Base-by-base conservation (phyloP, 2,888 invertebrate species). In the Cerastoderma edule region DNA sequence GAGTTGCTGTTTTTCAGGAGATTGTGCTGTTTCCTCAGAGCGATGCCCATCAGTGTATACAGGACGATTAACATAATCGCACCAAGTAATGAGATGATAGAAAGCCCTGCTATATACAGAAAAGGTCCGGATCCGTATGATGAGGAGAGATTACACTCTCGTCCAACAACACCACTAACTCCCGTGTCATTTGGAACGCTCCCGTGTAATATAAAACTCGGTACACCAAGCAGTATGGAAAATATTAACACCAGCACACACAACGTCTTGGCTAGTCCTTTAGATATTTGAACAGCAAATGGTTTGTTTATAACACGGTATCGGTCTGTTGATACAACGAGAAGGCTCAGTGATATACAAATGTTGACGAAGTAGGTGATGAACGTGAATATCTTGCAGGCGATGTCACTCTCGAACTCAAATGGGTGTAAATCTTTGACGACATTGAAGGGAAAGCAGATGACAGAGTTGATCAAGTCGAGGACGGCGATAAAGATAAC, bases 321-420 rank as follows among this genome's bases (percentile, higher is more conserved):
- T 39, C 60, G 35, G 33, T 60, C 60, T 13, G 39, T 13, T 13
- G 60, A 39, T 22, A 60, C 39, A 0, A 60, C 33, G 19, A 60
- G 27, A 13, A 60, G 35, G 13, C 60, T n/a, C 24, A 60, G 16
- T 39, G 60, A 39, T n/a, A 60, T 27, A 4, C 33, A 60, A 13
- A 39, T 60, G 16, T 60, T 60, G 22, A 39, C 33, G 39, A 60
- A 60, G 39, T 60, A 39, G n/a, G 35, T 60, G 27, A 60, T 33
- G 22, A 19, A 24, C 3, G 32, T 32, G 32, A 57, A 57, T 24
- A 60, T 19, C 24, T 60, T 60, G 30, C 60, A 60, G 5, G 60
- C 60, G 13, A 13, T 27, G 30, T 60, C 24, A 35, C 33, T 39
- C 24, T 60, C 22, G 60, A 60, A 60, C 39, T 39, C 39, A 60